phyloP scores from a whole-genome alignment of 2,888 invertebrate genomes.

The Drosophila affinis region DNA sequence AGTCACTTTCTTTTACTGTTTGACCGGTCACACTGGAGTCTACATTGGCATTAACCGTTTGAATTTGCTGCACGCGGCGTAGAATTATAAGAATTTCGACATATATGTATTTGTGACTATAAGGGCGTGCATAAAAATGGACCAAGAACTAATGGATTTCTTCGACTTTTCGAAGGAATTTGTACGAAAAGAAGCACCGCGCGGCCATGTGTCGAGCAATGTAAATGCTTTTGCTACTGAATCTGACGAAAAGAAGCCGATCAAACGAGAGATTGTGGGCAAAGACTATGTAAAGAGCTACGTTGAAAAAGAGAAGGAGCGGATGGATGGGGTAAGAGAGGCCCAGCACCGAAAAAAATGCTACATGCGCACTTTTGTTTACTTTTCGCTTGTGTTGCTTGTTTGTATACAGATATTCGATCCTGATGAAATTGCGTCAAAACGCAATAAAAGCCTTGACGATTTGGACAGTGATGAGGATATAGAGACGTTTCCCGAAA shows the following conservation, averaged over 20 bases:
- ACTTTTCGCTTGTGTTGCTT: neutral
- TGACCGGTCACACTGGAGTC: neutral
- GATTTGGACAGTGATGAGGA: constrained; percentile 78
- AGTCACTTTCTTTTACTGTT: no score
- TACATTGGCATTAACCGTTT: constrained; percentile 23
- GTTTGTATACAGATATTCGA: constrained; percentile 27
- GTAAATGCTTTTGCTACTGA: constrained; percentile 30
- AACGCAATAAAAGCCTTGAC: constrained; percentile 55
- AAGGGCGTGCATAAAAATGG: constrained; percentile 62
- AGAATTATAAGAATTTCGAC: no score
- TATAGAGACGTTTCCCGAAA: constrained; percentile 28
- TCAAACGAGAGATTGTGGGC: constrained; percentile 74
- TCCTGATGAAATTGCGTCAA: neutral
- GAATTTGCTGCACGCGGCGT: neutral
- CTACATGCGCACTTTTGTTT: constrained; percentile 5
- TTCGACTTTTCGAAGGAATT: constrained; percentile 82
- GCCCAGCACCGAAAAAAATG: neutral
- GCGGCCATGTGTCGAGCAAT: constrained; percentile 66
- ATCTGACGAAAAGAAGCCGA: constrained; percentile 45
- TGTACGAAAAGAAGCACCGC: constrained; percentile 58
- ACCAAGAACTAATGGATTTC: constrained; percentile 78
- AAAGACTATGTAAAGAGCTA: constrained; percentile 71
- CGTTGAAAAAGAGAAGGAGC: constrained; percentile 66
- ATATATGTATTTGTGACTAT: no score
- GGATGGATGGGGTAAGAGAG: constrained; percentile 68